Evolutionary conservation across 1,140 invertebrate genomes (phyloP).

Genomic region (Hermetia illucens): DNA sequence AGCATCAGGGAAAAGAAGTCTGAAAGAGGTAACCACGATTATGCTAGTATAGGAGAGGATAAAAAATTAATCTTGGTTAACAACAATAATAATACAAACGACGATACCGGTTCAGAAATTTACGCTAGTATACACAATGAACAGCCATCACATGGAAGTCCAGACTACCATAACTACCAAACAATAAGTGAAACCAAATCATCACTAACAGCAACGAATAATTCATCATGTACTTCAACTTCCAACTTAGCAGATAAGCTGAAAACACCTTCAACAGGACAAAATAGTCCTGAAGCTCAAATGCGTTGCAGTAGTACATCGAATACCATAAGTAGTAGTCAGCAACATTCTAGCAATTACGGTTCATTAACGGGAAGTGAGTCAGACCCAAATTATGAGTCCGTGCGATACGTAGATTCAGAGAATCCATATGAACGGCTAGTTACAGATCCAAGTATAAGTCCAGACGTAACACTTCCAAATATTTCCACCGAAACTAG

Average conservation of each 20-base stretch:
- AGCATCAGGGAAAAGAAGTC: neutral
- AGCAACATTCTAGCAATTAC: conserved; percentile 35
- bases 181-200: neutral
- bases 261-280: conserved; percentile 17
- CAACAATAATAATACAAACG: conserved; percentile 1
- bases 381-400: conserved; percentile 56
- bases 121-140: conserved; percentile 3
- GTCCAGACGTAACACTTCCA: no score
- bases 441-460: conserved; percentile 9
- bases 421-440: conserved; percentile 22
- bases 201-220: neutral
- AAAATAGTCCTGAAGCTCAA: conserved; percentile 22
- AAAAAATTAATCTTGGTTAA: conserved; percentile 10
- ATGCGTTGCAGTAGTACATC: conserved; percentile 29
- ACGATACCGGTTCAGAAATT: conserved; percentile 1
- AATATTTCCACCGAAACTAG: no score
- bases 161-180: neutral
- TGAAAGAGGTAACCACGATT: conserved; percentile 18
- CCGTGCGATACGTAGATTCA: conserved; percentile 35
- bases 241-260: conserved; percentile 29
- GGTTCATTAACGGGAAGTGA: conserved; percentile 61
- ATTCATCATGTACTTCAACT: conserved; percentile 17
- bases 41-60: conserved; percentile 26
- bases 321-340: conserved; percentile 15
- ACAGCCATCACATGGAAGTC: neutral